phyloP scores from a whole-genome alignment of 1,140 invertebrate species.

The Calycopis cecrops region DNA sequence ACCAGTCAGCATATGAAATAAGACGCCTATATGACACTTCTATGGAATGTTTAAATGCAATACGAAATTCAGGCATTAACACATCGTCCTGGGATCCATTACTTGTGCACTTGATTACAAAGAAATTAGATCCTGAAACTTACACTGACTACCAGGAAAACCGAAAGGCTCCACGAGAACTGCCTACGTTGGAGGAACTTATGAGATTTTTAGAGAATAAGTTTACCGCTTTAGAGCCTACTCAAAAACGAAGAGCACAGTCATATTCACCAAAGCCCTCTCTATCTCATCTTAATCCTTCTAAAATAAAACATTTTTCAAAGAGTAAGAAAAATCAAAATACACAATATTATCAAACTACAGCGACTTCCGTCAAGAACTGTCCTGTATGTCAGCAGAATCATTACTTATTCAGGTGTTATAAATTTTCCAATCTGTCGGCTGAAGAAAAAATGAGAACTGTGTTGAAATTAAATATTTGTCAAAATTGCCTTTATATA shows the following conservation, averaged over 20 bases:
- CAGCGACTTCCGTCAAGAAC: not conserved
- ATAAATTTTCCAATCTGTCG: conserved; percentile 18
- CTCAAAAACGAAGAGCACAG: conserved; percentile 2
- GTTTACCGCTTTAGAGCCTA: conserved; percentile 16
- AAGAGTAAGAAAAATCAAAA: conserved; percentile 5
- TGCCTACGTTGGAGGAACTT: conserved; percentile 17
- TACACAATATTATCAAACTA: conserved; percentile 2
- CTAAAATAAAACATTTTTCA: conserved; percentile 13
- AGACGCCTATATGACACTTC: conserved; percentile 21
- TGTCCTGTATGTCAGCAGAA: conserved; percentile 27
- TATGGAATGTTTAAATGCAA: conserved; percentile 3
- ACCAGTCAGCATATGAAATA: conserved; percentile 21
- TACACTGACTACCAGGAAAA: conserved; percentile 19
- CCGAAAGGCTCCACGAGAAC: conserved; percentile 20
- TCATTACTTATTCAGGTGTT: conserved; percentile 24
- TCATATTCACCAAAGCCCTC: conserved; percentile 6
- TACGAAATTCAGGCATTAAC: conserved; percentile 24
- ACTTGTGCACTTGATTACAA: conserved; percentile 19
- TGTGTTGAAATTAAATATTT: conserved; percentile 20
- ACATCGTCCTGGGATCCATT: conserved; percentile 22
- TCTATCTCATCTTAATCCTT: not conserved
- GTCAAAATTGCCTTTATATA: conserved; percentile 22
- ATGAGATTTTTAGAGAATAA: conserved; percentile 24
- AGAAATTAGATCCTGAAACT: conserved; percentile 19
- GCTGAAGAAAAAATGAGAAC: conserved; percentile 21